Percentiles rank a stretch among this genome's conserved stretches.
phyloP scores from a whole-genome alignment of 2,797 vertebrate genomes.

The Mormyrus hasselquistii region DNA sequence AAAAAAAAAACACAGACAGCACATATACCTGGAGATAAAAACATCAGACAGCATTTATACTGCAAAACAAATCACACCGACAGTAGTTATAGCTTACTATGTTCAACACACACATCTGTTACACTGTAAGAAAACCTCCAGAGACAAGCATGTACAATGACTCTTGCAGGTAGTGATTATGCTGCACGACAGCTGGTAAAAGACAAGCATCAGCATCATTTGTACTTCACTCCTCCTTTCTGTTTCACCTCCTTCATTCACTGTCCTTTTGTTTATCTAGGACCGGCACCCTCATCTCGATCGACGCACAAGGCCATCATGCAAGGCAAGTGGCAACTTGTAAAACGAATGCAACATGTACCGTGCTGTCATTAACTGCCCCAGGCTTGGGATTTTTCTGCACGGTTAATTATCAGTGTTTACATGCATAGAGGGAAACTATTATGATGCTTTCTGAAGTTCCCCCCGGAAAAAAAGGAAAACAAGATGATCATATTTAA shows the following conservation, averaged over 20 bases:
- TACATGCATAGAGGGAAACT: neutral
- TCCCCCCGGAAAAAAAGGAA: neutral
- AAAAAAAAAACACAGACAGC: neutral
- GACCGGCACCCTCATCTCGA: neutral
- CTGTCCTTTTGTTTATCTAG: neutral
- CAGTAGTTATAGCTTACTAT: neutral
- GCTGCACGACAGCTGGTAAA: neutral
- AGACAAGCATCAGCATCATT: neutral
- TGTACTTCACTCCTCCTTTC: neutral
- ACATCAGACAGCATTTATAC: neutral
- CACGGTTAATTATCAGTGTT: neutral
- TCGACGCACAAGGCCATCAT: neutral
- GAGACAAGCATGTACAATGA: neutral
- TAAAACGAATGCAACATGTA: neutral
- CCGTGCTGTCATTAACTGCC: neutral
- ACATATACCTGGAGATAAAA: neutral
- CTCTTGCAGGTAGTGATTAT: neutral
- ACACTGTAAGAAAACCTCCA: neutral
- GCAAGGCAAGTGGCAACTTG: neutral
- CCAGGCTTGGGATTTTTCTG: neutral
- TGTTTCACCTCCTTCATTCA: neutral
- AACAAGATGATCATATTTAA: neutral
- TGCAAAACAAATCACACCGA: neutral
- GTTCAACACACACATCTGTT: neutral
- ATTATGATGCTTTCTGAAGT: neutral